Evolutionary conservation across 1,140 invertebrate species (phyloP).

Genomic region (Akabosia matsudoensis): DNA sequence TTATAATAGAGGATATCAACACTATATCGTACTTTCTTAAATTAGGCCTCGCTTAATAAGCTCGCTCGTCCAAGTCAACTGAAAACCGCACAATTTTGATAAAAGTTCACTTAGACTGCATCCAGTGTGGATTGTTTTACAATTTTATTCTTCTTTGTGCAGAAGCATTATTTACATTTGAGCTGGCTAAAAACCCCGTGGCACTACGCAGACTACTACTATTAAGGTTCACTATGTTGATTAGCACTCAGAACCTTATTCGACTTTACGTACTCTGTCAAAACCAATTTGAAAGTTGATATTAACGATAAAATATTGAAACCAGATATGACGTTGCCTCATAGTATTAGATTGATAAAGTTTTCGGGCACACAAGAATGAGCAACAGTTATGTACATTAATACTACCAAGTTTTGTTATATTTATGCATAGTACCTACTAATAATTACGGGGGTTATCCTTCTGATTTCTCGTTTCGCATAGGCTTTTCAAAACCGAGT

Average conservation of each 20-base stretch:
- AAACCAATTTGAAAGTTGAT: constrained; percentile 6
- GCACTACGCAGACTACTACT: too few relatives aligned
- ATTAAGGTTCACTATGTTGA: too few relatives aligned
- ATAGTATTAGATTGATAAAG: background rate
- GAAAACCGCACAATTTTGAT: constrained; percentile 14
- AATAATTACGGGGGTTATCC: constrained; percentile 18
- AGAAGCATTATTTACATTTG: background rate
- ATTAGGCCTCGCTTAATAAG: background rate
- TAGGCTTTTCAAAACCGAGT: constrained; percentile 19
- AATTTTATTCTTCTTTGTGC: background rate
- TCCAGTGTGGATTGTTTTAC: too few relatives aligned
- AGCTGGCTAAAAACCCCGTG: too few relatives aligned
- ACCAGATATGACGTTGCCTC: too few relatives aligned
- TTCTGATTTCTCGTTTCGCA: constrained; percentile 23
- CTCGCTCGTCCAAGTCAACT: constrained; percentile 15
- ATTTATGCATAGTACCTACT: too few relatives aligned
- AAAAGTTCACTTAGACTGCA: constrained; percentile 13
- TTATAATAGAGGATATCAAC: background rate
- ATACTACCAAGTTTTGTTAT: too few relatives aligned
- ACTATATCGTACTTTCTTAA: background rate
- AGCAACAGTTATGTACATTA: too few relatives aligned
- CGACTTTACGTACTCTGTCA: background rate
- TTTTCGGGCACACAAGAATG: background rate
- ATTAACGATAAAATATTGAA: constrained; percentile 16
- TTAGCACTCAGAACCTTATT: too few relatives aligned